These are phyloP conservation scores for Lottia gigantea DNA, from an alignment of 2,888 invertebrate genomes.

Conservation along the genomic window DNA sequence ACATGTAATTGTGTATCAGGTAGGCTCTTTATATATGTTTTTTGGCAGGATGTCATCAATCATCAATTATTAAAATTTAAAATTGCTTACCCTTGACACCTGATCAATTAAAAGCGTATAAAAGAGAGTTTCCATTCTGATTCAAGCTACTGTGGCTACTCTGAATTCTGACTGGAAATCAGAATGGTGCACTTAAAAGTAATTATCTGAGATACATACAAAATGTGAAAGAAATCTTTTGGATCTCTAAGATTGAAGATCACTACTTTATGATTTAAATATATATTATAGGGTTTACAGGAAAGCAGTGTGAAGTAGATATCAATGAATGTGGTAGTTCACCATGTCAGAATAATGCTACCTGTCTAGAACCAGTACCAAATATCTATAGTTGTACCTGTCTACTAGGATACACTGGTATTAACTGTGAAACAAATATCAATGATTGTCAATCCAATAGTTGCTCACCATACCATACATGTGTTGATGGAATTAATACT, in stretches of 20 bases:
- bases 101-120: too few species aligned
- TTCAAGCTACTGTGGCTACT: too few species aligned
- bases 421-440: slow-evolving; percentile 82
- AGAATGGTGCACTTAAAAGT: too few species aligned
- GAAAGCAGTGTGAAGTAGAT: slow-evolving; percentile 84
- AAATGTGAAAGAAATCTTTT: too few species aligned
- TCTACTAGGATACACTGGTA: slow-evolving; percentile 36
- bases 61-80: too few species aligned
- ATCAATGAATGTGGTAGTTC: slow-evolving; percentile 81
- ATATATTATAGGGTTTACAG: slow-evolving; percentile 66
- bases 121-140: too few species aligned
- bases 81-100: too few species aligned
- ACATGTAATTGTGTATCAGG: slow-evolving; percentile 80
- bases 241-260: too few species aligned
- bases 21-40: slow-evolving; percentile 15
- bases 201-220: too few species aligned
- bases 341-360: slow-evolving; percentile 86
- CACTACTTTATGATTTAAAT: not conserved
- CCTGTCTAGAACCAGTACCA: slow-evolving; percentile 79
- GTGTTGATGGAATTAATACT: slow-evolving; percentile 67
- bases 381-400: slow-evolving; percentile 73
- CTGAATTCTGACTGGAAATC: too few species aligned
- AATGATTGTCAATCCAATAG: slow-evolving; percentile 93
- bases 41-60: too few species aligned
- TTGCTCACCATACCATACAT: slow-evolving; percentile 89